Evolutionary conservation across 2,888 invertebrate genomes (phyloP).

Genomic region (Drosophila falleni): DNA sequence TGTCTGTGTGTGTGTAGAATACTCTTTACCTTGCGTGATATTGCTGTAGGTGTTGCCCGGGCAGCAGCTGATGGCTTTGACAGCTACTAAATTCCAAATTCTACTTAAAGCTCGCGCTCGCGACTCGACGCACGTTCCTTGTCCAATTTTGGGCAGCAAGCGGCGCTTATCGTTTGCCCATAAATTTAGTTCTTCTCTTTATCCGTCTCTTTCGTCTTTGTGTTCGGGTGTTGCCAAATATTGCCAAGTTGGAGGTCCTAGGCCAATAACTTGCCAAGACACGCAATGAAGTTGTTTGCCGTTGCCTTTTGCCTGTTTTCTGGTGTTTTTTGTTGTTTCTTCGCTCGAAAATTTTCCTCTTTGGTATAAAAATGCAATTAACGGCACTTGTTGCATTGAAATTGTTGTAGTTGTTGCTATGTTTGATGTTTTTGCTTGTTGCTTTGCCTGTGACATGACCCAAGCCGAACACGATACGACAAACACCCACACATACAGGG

Average conservation of each 20-base stretch:
- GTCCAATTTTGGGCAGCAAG: conserved; percentile 75
- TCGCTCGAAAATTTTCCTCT: conserved; percentile 38
- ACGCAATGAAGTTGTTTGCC: conserved; percentile 77
- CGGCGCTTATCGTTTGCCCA: conserved; percentile 76
- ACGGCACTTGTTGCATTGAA: conserved; percentile 53
- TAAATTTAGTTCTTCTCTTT: conserved; percentile 61
- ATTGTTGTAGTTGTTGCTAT: not conserved
- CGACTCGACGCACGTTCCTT: conserved; percentile 70
- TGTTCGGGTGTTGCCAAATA: conserved; percentile 54
- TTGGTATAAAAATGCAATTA: conserved; percentile 58
- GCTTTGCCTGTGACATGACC: conserved; percentile 9
- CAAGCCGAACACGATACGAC: conserved; percentile 3
- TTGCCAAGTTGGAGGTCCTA: conserved; percentile 72
- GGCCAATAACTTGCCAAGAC: conserved; percentile 66
- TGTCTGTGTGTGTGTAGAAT: conserved; percentile 19
- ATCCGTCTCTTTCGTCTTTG: not conserved
- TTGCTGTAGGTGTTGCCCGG: conserved; percentile 74
- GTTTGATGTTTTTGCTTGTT: not conserved
- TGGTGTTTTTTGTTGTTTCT: not conserved
- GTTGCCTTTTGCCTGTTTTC: conserved; percentile 9
- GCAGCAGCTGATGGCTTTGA: conserved; percentile 79
- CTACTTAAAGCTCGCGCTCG: conserved; percentile 54
- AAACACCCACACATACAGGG: not conserved
- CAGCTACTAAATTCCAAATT: conserved; percentile 81
- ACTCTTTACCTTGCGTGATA: conserved; percentile 66